These are phyloP conservation scores for Orthonevra nobilis DNA, from an alignment of 2,888 invertebrate species.

Conservation along the genomic window DNA sequence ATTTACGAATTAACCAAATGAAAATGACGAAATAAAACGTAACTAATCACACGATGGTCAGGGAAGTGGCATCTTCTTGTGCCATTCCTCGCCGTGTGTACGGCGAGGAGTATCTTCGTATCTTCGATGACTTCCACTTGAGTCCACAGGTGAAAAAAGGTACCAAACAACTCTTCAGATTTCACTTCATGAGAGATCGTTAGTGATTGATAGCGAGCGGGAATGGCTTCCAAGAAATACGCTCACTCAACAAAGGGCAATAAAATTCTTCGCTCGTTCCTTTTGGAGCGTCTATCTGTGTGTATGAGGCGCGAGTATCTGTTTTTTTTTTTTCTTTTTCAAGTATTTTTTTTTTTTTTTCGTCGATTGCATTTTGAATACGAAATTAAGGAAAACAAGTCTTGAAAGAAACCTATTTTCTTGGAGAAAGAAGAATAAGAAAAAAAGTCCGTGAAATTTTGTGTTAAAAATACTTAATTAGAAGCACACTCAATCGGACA, in stretches of 20 bases:
- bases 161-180: slow-evolving; percentile 45
- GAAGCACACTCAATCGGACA: neutral
- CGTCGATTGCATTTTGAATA: slow-evolving; percentile 45
- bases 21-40: slow-evolving; percentile 41
- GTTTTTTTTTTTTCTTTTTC: too few relatives aligned
- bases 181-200: slow-evolving; percentile 51
- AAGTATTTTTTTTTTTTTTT: slow-evolving; percentile 3
- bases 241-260: slow-evolving; percentile 51
- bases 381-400: slow-evolving; percentile 29
- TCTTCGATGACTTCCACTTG: slow-evolving; percentile 12
- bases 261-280: slow-evolving; percentile 17
- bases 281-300: slow-evolving; percentile 8
- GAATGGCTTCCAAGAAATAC: slow-evolving; percentile 60
- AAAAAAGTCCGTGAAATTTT: too few relatives aligned
- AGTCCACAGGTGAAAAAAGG: slow-evolving; percentile 56
- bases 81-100: too few relatives aligned
- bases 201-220: slow-evolving; percentile 58
- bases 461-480: neutral
- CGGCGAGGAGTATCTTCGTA: too few relatives aligned
- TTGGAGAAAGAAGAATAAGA: neutral
- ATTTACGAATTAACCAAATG: slow-evolving; percentile 48
- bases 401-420: neutral
- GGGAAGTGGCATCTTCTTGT: neutral
- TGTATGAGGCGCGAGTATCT: too few relatives aligned
- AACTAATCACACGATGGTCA: slow-evolving; percentile 5